These are phyloP conservation scores for Sarcophaga carnaria DNA, from an alignment of 2,888 invertebrate genomes.

Conservation along the genomic window DNA sequence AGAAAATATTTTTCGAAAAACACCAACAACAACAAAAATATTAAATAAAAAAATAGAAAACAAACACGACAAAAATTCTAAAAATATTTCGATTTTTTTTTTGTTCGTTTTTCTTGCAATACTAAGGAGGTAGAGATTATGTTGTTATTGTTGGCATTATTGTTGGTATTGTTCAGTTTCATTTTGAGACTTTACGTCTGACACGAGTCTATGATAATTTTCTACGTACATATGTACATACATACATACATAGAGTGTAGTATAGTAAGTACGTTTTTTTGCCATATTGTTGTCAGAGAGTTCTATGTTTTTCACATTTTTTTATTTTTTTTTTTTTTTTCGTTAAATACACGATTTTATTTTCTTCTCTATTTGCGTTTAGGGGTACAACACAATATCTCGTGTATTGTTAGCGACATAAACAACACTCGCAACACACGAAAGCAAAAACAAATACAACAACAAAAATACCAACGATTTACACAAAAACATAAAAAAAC, in stretches of 20 bases:
- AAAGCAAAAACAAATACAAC: constrained; percentile 18
- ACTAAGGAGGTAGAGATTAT: constrained; percentile 8
- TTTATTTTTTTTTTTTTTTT: background rate
- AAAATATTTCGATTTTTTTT: constrained; percentile 16
- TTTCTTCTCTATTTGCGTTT: background rate
- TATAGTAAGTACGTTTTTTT: background rate
- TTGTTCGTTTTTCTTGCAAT: constrained; percentile 2
- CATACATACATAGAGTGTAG: background rate
- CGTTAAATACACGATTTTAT: constrained; percentile 1
- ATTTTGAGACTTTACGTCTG: constrained; percentile 68
- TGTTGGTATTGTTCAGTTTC: background rate
- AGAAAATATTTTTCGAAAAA: constrained; percentile 8
- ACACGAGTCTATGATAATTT: constrained; percentile 63
- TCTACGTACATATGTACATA: constrained; percentile 19
- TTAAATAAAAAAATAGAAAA: background rate
- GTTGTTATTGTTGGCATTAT: background rate
- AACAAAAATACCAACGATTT: background rate
- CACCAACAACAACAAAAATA: constrained; percentile 34
- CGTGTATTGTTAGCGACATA: constrained; percentile 55
- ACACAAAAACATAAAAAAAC: background rate
- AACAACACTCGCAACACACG: constrained; percentile 18
- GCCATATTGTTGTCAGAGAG: constrained; percentile 20
- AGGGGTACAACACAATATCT: constrained; percentile 19
- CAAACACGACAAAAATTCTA: background rate
- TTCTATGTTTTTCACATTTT: constrained; percentile 19